Evolutionary conservation across 2,888 invertebrate species (phyloP).

Genomic region (Tetragonisca angustula): DNA sequence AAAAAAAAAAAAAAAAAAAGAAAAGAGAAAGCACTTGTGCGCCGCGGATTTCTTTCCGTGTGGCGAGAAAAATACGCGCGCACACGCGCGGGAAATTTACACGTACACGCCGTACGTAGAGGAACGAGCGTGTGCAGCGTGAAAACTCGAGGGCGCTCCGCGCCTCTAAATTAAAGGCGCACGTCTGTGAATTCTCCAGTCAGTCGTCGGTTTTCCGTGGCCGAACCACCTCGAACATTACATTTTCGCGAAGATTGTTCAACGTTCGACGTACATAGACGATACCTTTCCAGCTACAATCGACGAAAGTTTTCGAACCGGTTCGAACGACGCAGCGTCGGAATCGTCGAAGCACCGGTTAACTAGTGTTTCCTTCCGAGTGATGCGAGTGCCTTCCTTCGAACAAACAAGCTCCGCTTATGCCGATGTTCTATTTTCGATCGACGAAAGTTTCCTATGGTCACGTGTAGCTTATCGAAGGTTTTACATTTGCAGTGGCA

Average conservation of each 20-base stretch:
- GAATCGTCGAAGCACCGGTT: neutral
- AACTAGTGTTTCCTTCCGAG: constrained; percentile 9
- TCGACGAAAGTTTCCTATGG: constrained; percentile 22
- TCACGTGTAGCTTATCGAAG: constrained; percentile 26
- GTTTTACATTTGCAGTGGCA: neutral
- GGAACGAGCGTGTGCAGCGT: constrained; percentile 59
- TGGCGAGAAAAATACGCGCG: constrained; percentile 9
- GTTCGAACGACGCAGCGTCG: neutral
- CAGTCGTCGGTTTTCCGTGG: constrained; percentile 80
- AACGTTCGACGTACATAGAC: neutral
- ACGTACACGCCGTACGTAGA: constrained; percentile 9
- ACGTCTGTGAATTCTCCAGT: constrained; percentile 81
- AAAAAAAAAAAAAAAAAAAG: constrained; percentile 29
- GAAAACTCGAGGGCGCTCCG: constrained; percentile 82
- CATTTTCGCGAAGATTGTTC: constrained; percentile 38
- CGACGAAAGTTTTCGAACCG: neutral
- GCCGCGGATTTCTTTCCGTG: neutral
- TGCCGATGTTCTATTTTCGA: constrained; percentile 41
- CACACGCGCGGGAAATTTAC: constrained; percentile 9
- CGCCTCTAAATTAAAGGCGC: constrained; percentile 82
- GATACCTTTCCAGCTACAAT: neutral
- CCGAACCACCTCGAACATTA: constrained; percentile 58
- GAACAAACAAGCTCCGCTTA: constrained; percentile 4
- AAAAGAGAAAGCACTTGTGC: constrained; percentile 28
- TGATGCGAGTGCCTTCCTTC: constrained; percentile 33